Conservation (phyloP, 2,888 invertebrate genomes). For the Copidosoma aretas region DNA sequence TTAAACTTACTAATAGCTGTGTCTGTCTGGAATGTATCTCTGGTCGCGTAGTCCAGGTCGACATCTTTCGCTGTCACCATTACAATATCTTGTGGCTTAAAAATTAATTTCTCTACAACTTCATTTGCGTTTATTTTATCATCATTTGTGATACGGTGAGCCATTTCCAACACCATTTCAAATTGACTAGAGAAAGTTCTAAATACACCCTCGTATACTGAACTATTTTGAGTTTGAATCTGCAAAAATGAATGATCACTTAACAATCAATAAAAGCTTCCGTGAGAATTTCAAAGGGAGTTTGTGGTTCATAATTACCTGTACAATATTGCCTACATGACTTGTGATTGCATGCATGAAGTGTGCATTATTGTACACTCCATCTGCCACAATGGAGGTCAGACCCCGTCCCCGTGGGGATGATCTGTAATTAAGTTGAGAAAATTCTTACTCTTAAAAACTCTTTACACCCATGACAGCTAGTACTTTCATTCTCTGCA, state of each 20-base stretch:
- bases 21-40: conserved; percentile 89
- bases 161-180: conserved; percentile 87
- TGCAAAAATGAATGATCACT: conserved; percentile 41
- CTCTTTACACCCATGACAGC: too few species aligned
- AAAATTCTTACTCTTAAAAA: too few species aligned
- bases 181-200: conserved; percentile 88
- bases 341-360: conserved; percentile 90
- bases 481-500: too few species aligned
- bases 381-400: conserved; percentile 77
- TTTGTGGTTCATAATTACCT: conserved; percentile 57
- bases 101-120: conserved; percentile 80
- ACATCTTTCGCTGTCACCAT: conserved; percentile 83
- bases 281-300: not conserved
- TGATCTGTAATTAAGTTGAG: conserved; percentile 36
- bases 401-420: conserved; percentile 69
- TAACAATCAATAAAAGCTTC: not conserved
- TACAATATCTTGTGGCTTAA: conserved; percentile 84
- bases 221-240: conserved; percentile 83
- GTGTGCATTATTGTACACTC: conserved; percentile 87
- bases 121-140: conserved; percentile 73
- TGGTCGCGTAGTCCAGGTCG: conserved; percentile 87
- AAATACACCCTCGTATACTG: conserved; percentile 87
- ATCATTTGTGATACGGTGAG: conserved; percentile 79
- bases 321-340: conserved; percentile 83
- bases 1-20: conserved; percentile 88